Evolutionary conservation across 2,113 vertebrate species (phyloP), one percentile per base, ranked within the genome.

Genomic region (Amphiprion percula): DNA sequence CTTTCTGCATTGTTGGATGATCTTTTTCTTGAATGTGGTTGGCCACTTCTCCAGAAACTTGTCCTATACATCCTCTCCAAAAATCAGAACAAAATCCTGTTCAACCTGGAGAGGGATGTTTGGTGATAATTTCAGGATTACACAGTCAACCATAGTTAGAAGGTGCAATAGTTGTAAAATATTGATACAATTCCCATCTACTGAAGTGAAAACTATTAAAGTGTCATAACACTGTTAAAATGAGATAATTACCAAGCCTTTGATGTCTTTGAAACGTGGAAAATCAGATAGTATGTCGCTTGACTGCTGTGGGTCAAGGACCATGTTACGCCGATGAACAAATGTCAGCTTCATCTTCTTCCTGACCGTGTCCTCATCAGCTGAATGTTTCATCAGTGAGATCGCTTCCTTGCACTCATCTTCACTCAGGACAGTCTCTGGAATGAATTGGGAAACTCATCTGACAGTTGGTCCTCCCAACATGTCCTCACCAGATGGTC

Each of bases 301-400:
- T 2, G 66, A 82, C 66, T 52, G 44, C 30, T 68, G 39, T 0
- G 59, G 79, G 30, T 76, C 24, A 0, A 67, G 67, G n/a, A 67
- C 37, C 67, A 73, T 49, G 74, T 67, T 71, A 37, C 41, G 33
- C 3, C 59, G 9, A 6, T 21, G 24, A 8, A n/a, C 21, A 79
- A 74, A 77, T 9, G 65, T 70, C 24, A 70, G 53, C 16, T 79
- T 74, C 65, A 74, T 78, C 17, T 63, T 78, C 56, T 68, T 74
- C 58, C 68, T 68, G 28, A 79, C 2, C 2, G 39, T 56, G 37
- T 77, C 47, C 10, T 68, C 74, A 15, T 78, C 69, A 30, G 68
- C 39, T 28, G 63, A 67, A 54, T 61, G 24, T 55, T 47, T 73
- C 8, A 78, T 68, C 56, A 64, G 52, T 46, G 69, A 5, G 1